Evolutionary conservation across 1,140 invertebrate genomes (phyloP), one percentile per base, ranked within the genome.

Genomic region (Drosophila elegans): DNA sequence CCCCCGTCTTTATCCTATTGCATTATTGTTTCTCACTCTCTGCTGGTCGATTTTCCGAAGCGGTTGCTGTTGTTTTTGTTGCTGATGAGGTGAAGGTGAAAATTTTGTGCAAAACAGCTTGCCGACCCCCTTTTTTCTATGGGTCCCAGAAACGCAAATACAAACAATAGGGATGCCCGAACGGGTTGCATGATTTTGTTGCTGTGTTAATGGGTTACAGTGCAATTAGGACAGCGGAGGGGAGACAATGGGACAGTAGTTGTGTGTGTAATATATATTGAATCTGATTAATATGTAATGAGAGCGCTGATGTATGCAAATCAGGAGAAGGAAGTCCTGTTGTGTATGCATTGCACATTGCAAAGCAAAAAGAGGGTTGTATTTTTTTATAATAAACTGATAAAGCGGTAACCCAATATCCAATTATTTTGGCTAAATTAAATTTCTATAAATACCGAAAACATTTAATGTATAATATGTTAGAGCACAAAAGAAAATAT

Each of bases 201-300:
- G 67, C 42, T 69, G 78, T 78, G 83, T 86, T 86, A 86, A 86
- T 86, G 78, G 82, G 82, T 86, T 86, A 86, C 83, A 88, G 71
- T 88, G 83, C 83, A 86, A 88, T 86, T 86, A 83, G 83, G 83
- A 88, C 83, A 86, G 79, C 63, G 67, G 59, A 75, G n/a, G 42
- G 36, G 51, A 9, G 16, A 41, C 21, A 48, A 57, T 21, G 13
- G 9, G 44, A 25, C 25, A 5, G 48, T 32, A 29, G n/a, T 25
- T 25, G 68, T 41, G 52, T 36, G 38, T 32, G 4, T 27, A 11
- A 7, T 51, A 36, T 16, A 77, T 48, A 68, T 77, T 77, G 63
- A 69, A 76, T 76, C 42, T 41, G 56, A 77, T 77, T 76, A 76
- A 76, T 53, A 66, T 76, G 54, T 59, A 75, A 75, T 67, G 61